Evolutionary conservation across 2,113 vertebrate species (phyloP).

Genomic region (Crotalus helleri): DNA sequence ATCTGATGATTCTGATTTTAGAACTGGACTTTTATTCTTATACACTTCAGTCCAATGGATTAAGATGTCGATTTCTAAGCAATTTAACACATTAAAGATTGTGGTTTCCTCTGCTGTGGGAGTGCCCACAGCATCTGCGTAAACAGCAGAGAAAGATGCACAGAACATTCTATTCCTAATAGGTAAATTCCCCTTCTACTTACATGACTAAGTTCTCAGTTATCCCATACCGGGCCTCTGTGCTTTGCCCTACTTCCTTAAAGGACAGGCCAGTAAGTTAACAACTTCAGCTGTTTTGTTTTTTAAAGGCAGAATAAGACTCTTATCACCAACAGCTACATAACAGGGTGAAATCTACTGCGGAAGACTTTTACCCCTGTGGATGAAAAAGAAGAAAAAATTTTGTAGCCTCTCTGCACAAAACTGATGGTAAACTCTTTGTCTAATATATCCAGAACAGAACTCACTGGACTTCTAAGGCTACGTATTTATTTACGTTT

Average conservation of each 20-base stretch:
- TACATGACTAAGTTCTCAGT: conserved; percentile 3
- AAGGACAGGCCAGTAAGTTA: not conserved
- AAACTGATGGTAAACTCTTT: not conserved
- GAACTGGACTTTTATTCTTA: not conserved
- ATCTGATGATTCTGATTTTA: not conserved
- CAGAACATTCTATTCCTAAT: not conserved
- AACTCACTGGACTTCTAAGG: not conserved
- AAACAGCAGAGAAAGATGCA: not conserved
- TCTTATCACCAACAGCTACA: not conserved
- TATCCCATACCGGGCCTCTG: conserved; percentile 8
- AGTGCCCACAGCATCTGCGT: not conserved
- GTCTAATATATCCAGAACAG: not conserved
- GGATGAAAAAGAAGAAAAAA: not conserved
- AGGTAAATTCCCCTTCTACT: conserved; percentile 2
- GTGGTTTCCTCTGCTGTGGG: not conserved
- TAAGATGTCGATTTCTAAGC: not conserved
- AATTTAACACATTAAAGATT: not conserved
- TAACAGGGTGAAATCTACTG: not conserved
- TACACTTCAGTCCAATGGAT: not conserved
- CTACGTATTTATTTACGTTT: not conserved
- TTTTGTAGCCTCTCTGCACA: not conserved
- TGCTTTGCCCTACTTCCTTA: conserved; percentile 3
- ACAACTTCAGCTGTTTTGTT: not conserved
- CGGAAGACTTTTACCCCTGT: not conserved
- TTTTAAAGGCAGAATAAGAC: not conserved